Percentiles rank a stretch among this genome's conserved stretches.
Conservation (phyloP, 2,797 vertebrate genomes). For the Alectoris magna region DNA sequence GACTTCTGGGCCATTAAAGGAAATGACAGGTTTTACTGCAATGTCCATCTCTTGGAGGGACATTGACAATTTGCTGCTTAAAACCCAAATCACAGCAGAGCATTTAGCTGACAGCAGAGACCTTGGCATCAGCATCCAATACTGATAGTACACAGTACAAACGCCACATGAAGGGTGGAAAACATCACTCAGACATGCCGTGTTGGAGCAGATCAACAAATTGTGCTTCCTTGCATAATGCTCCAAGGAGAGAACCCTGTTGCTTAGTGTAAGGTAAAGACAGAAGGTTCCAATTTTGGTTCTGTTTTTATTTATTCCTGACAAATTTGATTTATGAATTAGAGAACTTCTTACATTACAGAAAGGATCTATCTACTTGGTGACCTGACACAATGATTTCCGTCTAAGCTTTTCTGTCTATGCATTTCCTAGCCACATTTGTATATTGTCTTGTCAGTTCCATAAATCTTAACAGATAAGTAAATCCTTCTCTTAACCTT, state of each 20-base stretch:
- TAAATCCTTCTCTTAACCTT: constrained; percentile 77
- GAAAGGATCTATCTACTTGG: constrained; percentile 41
- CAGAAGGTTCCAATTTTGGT: not conserved
- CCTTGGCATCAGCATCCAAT: constrained; percentile 22
- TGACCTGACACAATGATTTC: constrained; percentile 66
- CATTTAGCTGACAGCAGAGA: constrained; percentile 13
- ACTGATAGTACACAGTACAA: constrained; percentile 39
- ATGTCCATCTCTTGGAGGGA: constrained; percentile 20
- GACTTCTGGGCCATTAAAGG: constrained; percentile 40
- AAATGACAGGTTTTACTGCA: constrained; percentile 47
- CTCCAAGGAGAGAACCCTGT: not conserved
- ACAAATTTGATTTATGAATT: constrained; percentile 72
- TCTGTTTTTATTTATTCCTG: constrained; percentile 57
- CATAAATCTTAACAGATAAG: constrained; percentile 76
- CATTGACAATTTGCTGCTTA: constrained; percentile 30
- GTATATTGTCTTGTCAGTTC: constrained; percentile 58
- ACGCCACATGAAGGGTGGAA: not conserved
- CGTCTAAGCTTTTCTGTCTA: constrained; percentile 57
- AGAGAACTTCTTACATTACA: constrained; percentile 56
- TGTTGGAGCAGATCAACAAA: constrained; percentile 28
- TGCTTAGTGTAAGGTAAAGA: not conserved
- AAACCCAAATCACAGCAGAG: constrained; percentile 28
- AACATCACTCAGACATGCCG: constrained; percentile 15
- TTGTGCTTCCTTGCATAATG: not conserved
- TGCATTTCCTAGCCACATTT: constrained; percentile 57